Evolutionary conservation across 2,113 vertebrate genomes (phyloP), one percentile per base, ranked within the genome.

Genomic region (Gobio gobio): DNA sequence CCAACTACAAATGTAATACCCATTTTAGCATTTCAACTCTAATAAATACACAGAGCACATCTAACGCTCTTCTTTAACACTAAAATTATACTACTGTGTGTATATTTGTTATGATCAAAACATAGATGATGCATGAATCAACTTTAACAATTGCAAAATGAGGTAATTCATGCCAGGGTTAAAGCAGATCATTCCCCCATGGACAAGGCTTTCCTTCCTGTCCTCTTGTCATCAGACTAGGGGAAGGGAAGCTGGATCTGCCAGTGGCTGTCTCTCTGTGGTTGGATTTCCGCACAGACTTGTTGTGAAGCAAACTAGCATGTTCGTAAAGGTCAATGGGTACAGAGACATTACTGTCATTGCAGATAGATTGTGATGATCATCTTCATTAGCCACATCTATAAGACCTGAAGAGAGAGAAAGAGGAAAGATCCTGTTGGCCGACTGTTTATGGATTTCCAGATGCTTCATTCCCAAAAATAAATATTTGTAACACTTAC

Each of bases 261-360:
- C 70, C 10, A 3, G 70, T 73, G 66, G 66, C 20, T 40, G 70
- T 63, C 58, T 79, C 58, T 63, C n/a, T 63, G 56, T 26, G n/a
- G 22, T 63, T 63, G 20, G 36, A 45, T 79, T 79, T 45, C n/a
- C n/a, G 6, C 14, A 45, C 70, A 73, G 43, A 22, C 70, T 73
- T 45, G 87, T 26, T 73, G 59, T 81, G 49, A 83, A 76, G 72
- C 78, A 82, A 78, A 47, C 26, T 66, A 54, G 61, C 61, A 9
- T 81, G 78, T 47, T 61, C 26, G 49, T 82, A 82, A 77, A 86
- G 82, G 85, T 86, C 87, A 86, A 20, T 58, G 29, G 59, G 33
- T 43, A 66, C 78, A 82, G 68, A 85, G 54, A 72, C 72, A 70
- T 86, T 86, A 84, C 43, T 63, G 81, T 54, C 76, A 86, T 43